Percentiles rank a stretch among this genome's conserved stretches.
Conservation (phyloP, 1,140 invertebrate genomes). For the Bombus waltoni region DNA sequence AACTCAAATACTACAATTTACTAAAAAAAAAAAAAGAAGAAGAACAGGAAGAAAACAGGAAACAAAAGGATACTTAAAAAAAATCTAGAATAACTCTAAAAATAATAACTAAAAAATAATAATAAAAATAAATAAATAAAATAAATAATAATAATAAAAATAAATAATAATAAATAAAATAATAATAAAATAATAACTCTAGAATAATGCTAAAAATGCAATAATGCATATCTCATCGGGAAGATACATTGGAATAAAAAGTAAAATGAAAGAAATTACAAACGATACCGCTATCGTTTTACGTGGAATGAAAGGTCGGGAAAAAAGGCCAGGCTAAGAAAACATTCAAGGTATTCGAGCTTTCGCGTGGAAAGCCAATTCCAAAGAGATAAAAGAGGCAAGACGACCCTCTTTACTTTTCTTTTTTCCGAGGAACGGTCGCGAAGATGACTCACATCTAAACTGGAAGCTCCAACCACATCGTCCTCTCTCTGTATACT, state of each 20-base stretch:
- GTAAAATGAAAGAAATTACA: neutral
- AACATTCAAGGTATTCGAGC: conserved; percentile 3
- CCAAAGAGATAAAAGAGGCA: conserved; percentile 4
- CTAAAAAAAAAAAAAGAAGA: neutral
- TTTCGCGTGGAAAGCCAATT: conserved; percentile 6
- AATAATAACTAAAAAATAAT: too few species aligned
- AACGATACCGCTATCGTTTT: conserved; percentile 21
- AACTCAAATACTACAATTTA: neutral
- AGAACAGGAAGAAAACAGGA: neutral
- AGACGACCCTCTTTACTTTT: conserved; percentile 20
- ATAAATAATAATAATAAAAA: too few species aligned
- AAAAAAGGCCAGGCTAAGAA: neutral
- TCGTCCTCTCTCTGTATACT: conserved; percentile 68
- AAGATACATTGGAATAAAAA: neutral
- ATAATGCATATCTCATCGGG: neutral
- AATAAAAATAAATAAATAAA: too few species aligned
- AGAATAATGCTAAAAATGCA: neutral
- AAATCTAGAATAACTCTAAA: neutral
- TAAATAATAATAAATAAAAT: too few species aligned
- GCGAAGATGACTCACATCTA: conserved; percentile 53
- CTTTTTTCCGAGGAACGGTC: conserved; percentile 11
- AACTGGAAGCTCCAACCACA: conserved; percentile 13
- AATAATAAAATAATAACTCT: too few species aligned
- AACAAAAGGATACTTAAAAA: neutral
- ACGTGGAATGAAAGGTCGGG: neutral